phyloP scores from a whole-genome alignment of 23 tunicate species.

The Trididemnum nubilum region DNA sequence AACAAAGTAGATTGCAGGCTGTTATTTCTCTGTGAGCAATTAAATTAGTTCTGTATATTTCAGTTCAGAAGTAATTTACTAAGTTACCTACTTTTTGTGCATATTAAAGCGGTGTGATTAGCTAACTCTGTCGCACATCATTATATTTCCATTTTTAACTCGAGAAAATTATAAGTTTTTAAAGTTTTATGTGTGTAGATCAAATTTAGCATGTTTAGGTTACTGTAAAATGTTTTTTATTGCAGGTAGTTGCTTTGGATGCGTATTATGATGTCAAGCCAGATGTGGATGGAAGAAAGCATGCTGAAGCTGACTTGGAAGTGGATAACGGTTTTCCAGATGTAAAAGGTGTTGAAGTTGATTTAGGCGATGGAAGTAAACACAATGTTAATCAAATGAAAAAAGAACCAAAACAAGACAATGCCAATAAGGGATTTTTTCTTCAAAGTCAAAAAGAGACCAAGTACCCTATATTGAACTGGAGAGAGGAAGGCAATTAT shows the following conservation, averaged over 20 bases:
- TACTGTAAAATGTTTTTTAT: neutral
- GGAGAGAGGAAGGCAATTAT: slow-evolving; percentile 82
- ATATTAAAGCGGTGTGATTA: no score
- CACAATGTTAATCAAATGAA: slow-evolving; percentile 28
- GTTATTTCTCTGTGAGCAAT: no score
- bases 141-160: no score
- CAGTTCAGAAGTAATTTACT: no score
- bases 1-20: no score
- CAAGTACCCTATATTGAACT: slow-evolving; percentile 51
- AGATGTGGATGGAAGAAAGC: neutral
- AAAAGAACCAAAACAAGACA: neutral
- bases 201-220: no score
- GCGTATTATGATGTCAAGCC: neutral
- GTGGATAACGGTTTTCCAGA: slow-evolving; percentile 54
- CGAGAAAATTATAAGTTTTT: no score
- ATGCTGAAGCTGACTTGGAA: neutral
- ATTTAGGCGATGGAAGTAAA: slow-evolving; percentile 58
- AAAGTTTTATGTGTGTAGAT: no score
- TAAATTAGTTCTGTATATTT: no score
- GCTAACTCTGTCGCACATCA: no score
- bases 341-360: slow-evolving; percentile 75
- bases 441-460: slow-evolving; percentile 3
- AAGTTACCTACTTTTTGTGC: no score
- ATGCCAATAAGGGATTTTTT: neutral
- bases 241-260: neutral